Conservation (phyloP, 2,888 invertebrate genomes). For the Orthosia cruda region DNA sequence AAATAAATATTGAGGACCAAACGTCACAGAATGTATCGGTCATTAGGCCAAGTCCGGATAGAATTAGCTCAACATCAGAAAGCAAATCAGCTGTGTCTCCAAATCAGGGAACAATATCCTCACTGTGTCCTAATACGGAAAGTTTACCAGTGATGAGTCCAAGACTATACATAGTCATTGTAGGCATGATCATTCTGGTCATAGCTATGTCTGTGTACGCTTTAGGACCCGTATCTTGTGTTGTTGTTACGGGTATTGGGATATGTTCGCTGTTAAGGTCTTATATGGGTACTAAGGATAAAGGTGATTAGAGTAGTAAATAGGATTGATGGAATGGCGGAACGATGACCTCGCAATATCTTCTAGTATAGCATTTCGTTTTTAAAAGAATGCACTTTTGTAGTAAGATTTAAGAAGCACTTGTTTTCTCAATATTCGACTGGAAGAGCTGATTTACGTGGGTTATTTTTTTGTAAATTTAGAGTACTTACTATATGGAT, state of each 20-base stretch:
- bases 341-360: not conserved
- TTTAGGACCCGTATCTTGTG: conserved; percentile 77
- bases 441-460: not conserved
- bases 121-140: conserved; percentile 75
- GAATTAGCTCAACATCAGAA: not conserved
- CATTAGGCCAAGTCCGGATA: not conserved
- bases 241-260: conserved; percentile 69
- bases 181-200: conserved; percentile 75
- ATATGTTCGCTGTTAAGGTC: conserved; percentile 64
- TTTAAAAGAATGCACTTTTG: conserved; percentile 12
- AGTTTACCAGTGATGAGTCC: conserved; percentile 65
- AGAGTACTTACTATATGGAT: not conserved
- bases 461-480: not conserved
- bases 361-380: conserved; percentile 4
- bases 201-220: conserved; percentile 76
- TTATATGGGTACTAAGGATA: conserved; percentile 52
- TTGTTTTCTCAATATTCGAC: not conserved
- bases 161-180: conserved; percentile 71
- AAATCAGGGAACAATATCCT: conserved; percentile 38
- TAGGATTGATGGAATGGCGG: not conserved
- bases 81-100: not conserved
- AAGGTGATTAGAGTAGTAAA: conserved; percentile 28
- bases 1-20: conserved; percentile 59
- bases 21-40: conserved; percentile 48
- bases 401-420: not conserved